Evolutionary conservation across 2,888 invertebrate genomes (phyloP).

Genomic region (Sipunculus nudus): DNA sequence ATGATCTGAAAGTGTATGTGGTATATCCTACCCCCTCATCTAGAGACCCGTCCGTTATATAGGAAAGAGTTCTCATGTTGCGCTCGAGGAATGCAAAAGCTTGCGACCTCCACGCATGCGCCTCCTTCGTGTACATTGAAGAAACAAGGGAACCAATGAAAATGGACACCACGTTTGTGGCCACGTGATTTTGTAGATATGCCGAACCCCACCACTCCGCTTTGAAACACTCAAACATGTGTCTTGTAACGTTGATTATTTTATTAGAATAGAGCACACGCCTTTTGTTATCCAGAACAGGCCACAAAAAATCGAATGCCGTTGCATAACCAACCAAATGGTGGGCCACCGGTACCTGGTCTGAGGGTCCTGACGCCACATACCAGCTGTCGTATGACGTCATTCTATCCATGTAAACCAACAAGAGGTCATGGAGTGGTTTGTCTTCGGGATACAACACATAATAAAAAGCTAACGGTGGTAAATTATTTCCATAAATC

Average conservation of each 20-base stretch:
- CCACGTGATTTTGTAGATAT: too few species aligned
- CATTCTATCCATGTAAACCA: conserved; percentile 10
- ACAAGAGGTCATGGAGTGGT: not conserved
- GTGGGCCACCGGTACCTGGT: conserved; percentile 15
- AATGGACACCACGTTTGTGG: conserved; percentile 18
- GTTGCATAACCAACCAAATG: conserved; percentile 15
- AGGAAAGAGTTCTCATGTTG: conserved; percentile 3
- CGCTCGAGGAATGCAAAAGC: conserved; percentile 7
- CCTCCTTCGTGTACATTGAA: conserved; percentile 1
- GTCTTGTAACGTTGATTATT: not conserved
- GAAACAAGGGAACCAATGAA: conserved; percentile 15
- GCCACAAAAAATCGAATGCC: conserved; percentile 10
- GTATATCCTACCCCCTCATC: conserved; percentile 18
- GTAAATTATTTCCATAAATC: conserved; percentile 16
- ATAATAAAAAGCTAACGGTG: conserved; percentile 8
- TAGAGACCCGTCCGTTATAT: conserved; percentile 15
- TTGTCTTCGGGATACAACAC: not conserved
- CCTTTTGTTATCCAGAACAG: not conserved
- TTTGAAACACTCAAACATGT: not conserved
- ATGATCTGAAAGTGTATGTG: conserved; percentile 10
- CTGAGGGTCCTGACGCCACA: not conserved
- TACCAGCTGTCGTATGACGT: conserved; percentile 2
- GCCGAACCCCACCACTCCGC: too few species aligned
- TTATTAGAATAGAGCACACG: not conserved
- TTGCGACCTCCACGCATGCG: conserved; percentile 4